Percentiles rank a stretch among this genome's conserved stretches.
phyloP scores from a whole-genome alignment of 2,113 vertebrate species.

The Hassar affinis region DNA sequence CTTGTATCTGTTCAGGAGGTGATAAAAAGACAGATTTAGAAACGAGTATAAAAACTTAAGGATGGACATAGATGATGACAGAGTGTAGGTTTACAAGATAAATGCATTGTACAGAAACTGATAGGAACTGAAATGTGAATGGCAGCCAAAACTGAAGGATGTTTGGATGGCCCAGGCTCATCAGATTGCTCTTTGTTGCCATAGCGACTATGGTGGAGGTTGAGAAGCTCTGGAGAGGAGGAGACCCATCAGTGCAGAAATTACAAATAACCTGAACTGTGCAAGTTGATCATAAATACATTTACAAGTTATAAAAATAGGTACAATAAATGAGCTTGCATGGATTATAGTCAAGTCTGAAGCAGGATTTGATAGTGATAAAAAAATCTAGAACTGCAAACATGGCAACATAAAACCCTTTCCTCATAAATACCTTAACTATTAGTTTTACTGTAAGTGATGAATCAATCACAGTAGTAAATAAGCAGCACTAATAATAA shows the following conservation, averaged over 20 bases:
- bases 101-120: background rate
- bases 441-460: background rate
- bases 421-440: background rate
- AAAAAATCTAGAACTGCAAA: background rate
- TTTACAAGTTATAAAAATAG: background rate
- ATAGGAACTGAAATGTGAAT: constrained; percentile 28
- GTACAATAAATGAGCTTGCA: background rate
- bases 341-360: background rate
- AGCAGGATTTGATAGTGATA: background rate
- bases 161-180: constrained; percentile 24
- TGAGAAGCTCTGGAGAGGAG: constrained; percentile 25
- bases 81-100: background rate
- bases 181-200: constrained; percentile 44
- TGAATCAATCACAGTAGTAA: background rate
- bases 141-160: constrained; percentile 31
- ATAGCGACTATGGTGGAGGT: constrained; percentile 27
- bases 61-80: background rate
- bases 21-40: background rate
- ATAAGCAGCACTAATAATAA: background rate
- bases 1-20: background rate
- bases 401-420: background rate
- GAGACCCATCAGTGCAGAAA: constrained; percentile 15
- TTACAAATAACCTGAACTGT: constrained; percentile 8
- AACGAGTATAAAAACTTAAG: background rate
- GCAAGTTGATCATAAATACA: background rate